Evolutionary conservation across 2,888 invertebrate species (phyloP).

Genomic region (Latheticus oryzae): DNA sequence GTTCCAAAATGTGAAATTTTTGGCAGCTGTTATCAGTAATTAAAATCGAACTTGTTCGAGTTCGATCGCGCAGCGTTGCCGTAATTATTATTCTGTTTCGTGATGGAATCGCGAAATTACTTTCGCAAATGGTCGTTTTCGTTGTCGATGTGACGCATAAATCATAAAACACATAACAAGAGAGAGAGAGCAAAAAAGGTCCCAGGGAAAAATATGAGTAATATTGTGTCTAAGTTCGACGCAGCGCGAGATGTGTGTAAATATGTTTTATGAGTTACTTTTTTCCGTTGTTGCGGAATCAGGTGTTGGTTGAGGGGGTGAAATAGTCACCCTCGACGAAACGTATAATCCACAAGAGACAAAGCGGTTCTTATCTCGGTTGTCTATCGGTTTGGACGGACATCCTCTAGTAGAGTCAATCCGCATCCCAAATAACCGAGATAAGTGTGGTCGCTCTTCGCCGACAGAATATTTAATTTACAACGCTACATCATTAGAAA

Average conservation of each 20-base stretch:
- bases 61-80: constrained; percentile 7
- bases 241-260: constrained; percentile 34
- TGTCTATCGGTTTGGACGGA: constrained; percentile 34
- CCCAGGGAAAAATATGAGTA: constrained; percentile 27
- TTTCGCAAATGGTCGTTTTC: constrained; percentile 25
- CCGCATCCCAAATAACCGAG: constrained; percentile 29
- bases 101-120: constrained; percentile 22
- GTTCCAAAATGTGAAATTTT: constrained; percentile 5
- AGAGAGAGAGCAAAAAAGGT: constrained; percentile 15
- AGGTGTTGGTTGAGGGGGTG: constrained; percentile 15
- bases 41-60: constrained; percentile 3
- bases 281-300: constrained; percentile 12
- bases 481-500: constrained; percentile 10
- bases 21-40: constrained; percentile 5
- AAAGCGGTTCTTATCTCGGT: constrained; percentile 35
- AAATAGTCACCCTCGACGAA: constrained; percentile 7
- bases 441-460: constrained; percentile 28
- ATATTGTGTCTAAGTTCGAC: constrained; percentile 34
- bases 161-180: constrained; percentile 10
- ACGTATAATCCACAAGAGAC: constrained; percentile 27
- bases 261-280: constrained; percentile 33
- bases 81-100: constrained; percentile 19
- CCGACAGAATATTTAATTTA: constrained; percentile 26
- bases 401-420: constrained; percentile 32
- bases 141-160: constrained; percentile 25